These are phyloP conservation scores for Arctocebus calabarensis DNA, from an alignment of 2,797 vertebrate species.

Conservation along the genomic window DNA sequence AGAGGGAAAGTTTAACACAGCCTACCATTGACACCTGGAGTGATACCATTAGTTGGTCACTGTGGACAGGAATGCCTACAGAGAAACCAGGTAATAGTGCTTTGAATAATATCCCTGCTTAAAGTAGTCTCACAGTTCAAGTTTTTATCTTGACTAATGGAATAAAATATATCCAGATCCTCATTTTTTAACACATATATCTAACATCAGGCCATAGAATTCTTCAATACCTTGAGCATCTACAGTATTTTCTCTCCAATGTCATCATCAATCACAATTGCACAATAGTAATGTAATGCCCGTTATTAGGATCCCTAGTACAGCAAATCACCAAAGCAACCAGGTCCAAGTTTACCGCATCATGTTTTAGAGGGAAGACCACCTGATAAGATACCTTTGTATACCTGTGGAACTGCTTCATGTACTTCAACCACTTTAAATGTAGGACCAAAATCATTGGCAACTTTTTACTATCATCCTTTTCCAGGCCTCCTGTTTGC, in stretches of 20 bases:
- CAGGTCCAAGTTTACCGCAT: conserved; percentile 95
- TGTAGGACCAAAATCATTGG: conserved; percentile 98
- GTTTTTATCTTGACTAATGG: conserved; percentile 99
- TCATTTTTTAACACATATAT: conserved; percentile 97
- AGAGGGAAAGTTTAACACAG: conserved; percentile 61
- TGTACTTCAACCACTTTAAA: conserved; percentile 98
- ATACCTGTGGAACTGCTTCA: conserved; percentile 98
- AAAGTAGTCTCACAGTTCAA: conserved; percentile 68
- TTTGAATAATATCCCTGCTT: background rate
- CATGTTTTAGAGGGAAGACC: conserved; percentile 96
- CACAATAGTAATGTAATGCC: conserved; percentile 99
- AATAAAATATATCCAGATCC: conserved; percentile 99
- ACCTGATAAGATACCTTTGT: conserved; percentile 98
- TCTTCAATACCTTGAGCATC: conserved; percentile 99
- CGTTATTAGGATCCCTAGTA: conserved; percentile 96
- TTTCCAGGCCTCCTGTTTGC: conserved; percentile 99
- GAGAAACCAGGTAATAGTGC: conserved; percentile 71
- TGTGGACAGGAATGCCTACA: conserved; percentile 65
- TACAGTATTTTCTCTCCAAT: conserved; percentile 97
- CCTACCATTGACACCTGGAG: conserved; percentile 56
- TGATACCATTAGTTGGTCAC: background rate
- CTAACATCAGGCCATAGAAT: conserved; percentile 98
- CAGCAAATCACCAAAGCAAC: conserved; percentile 98
- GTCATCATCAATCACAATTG: conserved; percentile 98
- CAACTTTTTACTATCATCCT: conserved; percentile 95